phyloP scores from a whole-genome alignment of 2,113 vertebrate genomes.

The Anarhynchus alexandrinus region DNA sequence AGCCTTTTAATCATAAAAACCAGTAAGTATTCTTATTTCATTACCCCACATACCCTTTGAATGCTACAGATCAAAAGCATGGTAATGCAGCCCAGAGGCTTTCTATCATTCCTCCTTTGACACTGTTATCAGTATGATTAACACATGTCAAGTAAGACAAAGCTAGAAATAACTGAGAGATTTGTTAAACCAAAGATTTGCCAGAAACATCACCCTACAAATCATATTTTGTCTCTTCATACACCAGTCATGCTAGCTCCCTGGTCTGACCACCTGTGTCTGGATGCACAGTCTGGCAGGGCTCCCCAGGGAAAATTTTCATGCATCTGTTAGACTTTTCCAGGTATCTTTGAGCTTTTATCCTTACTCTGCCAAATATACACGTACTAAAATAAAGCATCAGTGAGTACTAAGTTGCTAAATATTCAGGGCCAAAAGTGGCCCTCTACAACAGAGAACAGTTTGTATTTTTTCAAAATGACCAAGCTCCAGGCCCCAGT shows the following conservation, averaged over 20 bases:
- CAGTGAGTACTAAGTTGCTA: background rate
- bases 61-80: background rate
- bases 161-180: background rate
- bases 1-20: background rate
- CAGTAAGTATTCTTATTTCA: background rate
- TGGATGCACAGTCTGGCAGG: background rate
- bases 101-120: background rate
- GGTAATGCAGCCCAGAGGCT: background rate
- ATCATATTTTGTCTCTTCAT: background rate
- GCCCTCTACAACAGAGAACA: background rate
- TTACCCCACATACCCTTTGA: background rate
- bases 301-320: background rate
- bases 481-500: background rate
- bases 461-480: background rate
- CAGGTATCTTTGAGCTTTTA: background rate
- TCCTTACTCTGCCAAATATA: background rate
- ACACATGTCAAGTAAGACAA: background rate
- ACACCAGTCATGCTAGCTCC: background rate
- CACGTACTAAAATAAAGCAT: background rate
- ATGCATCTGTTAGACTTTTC: background rate
- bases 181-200: background rate
- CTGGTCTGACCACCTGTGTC: background rate
- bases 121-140: background rate
- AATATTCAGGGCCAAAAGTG: background rate
- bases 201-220: background rate